These are phyloP conservation scores for Serilophus lunatus DNA, from an alignment of 2,113 vertebrate genomes.

Conservation along the genomic window DNA sequence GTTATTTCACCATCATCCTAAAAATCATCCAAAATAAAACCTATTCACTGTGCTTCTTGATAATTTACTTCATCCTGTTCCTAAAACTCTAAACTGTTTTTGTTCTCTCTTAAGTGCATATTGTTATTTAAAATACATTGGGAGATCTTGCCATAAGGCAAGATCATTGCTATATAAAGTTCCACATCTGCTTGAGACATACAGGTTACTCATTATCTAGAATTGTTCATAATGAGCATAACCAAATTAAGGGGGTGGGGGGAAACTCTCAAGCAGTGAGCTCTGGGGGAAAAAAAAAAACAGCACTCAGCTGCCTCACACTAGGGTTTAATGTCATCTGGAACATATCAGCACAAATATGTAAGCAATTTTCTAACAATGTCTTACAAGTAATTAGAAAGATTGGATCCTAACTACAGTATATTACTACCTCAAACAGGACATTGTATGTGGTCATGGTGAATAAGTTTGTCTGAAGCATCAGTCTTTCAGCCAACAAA, in stretches of 20 bases:
- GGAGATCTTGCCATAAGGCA: no score
- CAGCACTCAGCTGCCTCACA: neutral
- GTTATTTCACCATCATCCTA: neutral
- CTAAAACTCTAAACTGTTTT: neutral
- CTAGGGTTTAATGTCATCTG: slow-evolving; percentile 30
- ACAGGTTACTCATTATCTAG: neutral
- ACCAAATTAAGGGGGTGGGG: neutral
- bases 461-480: slow-evolving; percentile 89
- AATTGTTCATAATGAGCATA: slow-evolving; percentile 9
- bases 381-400: slow-evolving; percentile 51
- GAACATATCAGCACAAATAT: slow-evolving; percentile 38
- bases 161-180: neutral
- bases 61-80: neutral
- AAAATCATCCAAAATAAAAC: neutral
- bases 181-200: neutral
- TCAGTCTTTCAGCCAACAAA: slow-evolving; percentile 90
- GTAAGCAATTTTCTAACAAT: slow-evolving; percentile 35
- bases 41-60: neutral
- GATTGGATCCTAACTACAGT: slow-evolving; percentile 38
- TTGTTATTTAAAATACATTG: neutral
- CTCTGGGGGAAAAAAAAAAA: neutral
- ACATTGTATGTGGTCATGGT: slow-evolving; percentile 96
- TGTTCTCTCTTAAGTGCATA: neutral
- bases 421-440: slow-evolving; percentile 89
- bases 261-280: neutral